These are phyloP conservation scores for Drosophila cracens DNA, from an alignment of 2,888 invertebrate genomes.

Conservation along the genomic window DNA sequence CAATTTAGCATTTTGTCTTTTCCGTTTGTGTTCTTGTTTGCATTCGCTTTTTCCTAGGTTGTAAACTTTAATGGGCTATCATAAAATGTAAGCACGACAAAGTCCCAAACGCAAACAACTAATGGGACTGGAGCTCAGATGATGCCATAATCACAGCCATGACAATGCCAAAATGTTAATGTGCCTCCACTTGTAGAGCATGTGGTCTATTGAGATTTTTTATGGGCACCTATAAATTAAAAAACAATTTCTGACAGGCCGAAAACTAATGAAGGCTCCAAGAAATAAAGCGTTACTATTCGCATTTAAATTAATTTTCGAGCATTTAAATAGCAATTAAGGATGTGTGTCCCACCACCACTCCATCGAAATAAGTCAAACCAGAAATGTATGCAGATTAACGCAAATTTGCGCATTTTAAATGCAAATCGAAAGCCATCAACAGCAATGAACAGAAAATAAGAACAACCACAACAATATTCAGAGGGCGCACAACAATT, in stretches of 20 bases:
- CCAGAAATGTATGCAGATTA: constrained; percentile 53
- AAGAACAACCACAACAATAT: constrained; percentile 38
- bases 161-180: constrained; percentile 67
- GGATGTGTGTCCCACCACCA: constrained; percentile 7
- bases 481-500: constrained; percentile 59
- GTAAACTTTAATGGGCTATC: constrained; percentile 72
- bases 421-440: constrained; percentile 67
- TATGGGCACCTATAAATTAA: constrained; percentile 71
- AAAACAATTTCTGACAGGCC: constrained; percentile 59
- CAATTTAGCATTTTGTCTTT: constrained; percentile 52
- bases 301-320: constrained; percentile 61
- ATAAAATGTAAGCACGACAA: constrained; percentile 59
- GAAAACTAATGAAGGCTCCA: constrained; percentile 26
- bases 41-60: constrained; percentile 27
- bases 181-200: constrained; percentile 16
- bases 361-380: constrained; percentile 22
- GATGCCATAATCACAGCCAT: constrained; percentile 61
- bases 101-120: constrained; percentile 23
- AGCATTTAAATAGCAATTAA: constrained; percentile 72
- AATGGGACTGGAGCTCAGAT: constrained; percentile 46
- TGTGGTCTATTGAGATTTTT: constrained; percentile 44
- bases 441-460: constrained; percentile 23
- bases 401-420: constrained; percentile 67
- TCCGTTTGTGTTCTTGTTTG: constrained; percentile 7
- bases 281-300: constrained; percentile 17